These are phyloP conservation scores for Calyptomena viridis DNA, from an alignment of 2,113 vertebrate species.

Conservation along the genomic window DNA sequence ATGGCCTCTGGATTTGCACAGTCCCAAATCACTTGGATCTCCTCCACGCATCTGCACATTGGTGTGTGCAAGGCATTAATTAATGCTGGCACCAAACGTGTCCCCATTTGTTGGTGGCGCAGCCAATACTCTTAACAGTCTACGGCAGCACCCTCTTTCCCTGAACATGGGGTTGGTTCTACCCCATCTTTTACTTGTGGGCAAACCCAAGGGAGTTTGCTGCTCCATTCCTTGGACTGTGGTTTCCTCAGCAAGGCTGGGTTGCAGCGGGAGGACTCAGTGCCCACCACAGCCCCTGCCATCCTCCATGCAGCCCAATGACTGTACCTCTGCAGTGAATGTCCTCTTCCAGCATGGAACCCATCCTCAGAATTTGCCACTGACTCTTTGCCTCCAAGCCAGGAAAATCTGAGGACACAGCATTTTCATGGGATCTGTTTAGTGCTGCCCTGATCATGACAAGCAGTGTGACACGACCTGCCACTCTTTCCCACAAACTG, in stretches of 20 bases:
- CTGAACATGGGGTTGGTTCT: neutral
- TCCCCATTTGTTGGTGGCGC: neutral
- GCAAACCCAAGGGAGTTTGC: neutral
- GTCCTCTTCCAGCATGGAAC: neutral
- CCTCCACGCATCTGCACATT: neutral
- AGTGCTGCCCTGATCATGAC: neutral
- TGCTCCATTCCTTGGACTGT: rapidly evolving
- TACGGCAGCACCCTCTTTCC: neutral
- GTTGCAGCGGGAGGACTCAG: neutral
- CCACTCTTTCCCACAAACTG: neutral
- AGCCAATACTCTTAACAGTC: neutral
- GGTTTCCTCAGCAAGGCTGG: neutral
- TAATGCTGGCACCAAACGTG: rapidly evolving
- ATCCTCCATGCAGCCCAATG: rapidly evolving
- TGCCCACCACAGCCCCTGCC: neutral
- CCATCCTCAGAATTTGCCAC: neutral
- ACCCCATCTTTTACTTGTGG: neutral
- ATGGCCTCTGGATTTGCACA: rapidly evolving
- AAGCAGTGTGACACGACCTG: neutral
- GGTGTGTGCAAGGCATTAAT: neutral
- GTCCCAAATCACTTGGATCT: neutral
- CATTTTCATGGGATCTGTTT: neutral
- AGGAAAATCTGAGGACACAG: rapidly evolving
- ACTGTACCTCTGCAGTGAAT: rapidly evolving
- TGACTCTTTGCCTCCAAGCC: neutral